Percentiles rank a stretch among this genome's conserved stretches.
These are phyloP conservation scores for Gyrodactylus bullatarudis DNA, from an alignment of 1,140 invertebrate species.

Conservation along the genomic window DNA sequence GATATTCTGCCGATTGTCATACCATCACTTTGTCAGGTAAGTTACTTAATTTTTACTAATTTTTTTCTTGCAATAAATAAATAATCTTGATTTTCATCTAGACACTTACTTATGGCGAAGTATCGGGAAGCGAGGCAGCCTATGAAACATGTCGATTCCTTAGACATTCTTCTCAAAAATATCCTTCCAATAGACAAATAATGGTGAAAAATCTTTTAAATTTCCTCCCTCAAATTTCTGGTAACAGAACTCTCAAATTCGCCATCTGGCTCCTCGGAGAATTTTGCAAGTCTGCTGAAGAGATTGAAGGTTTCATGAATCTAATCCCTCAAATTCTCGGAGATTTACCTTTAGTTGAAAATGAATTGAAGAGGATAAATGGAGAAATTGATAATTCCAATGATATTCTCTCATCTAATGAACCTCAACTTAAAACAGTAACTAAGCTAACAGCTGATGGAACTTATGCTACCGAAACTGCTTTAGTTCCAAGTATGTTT, in stretches of 20 bases:
- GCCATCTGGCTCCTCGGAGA: conserved; percentile 93
- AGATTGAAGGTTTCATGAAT: conserved; percentile 42
- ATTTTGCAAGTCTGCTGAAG: conserved; percentile 40
- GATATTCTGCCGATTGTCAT: conserved; percentile 71
- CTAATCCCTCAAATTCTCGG: conserved; percentile 40
- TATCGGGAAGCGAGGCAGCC: conserved; percentile 28
- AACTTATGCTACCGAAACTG: conserved; percentile 85
- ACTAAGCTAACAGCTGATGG: conserved; percentile 34
- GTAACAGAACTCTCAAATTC: conserved; percentile 49
- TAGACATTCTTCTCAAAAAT: conserved; percentile 63
- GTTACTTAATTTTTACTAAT: no score
- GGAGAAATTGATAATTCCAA: conserved; percentile 23
- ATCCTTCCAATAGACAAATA: conserved; percentile 38
- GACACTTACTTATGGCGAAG: not conserved
- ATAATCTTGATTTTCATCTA: not conserved
- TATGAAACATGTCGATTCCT: conserved; percentile 72
- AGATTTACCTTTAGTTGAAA: conserved; percentile 55
- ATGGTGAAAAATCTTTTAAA: conserved; percentile 40
- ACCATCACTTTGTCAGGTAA: conserved; percentile 20
- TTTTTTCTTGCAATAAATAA: no score
- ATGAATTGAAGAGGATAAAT: conserved; percentile 33
- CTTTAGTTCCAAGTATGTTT: conserved; percentile 40
- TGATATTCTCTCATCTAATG: conserved; percentile 10
- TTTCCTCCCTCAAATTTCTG: conserved; percentile 37
- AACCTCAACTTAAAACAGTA: not conserved